Conservation (phyloP, 2,113 vertebrate genomes). For the Myotis brandtii region DNA sequence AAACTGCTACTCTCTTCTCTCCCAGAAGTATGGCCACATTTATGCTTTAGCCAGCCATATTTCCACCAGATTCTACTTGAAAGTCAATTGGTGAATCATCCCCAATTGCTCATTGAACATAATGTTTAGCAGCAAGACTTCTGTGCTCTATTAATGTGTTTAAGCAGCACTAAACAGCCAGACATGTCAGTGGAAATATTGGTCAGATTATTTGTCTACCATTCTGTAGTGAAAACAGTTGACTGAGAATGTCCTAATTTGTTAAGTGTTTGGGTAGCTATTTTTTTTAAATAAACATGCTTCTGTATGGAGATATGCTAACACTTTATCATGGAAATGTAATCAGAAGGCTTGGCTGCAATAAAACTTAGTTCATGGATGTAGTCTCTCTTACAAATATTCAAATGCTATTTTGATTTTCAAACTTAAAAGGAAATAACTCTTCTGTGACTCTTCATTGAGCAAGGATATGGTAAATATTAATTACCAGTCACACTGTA, state of each 20-base stretch:
- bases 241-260: neutral
- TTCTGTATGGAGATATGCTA: neutral
- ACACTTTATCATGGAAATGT: neutral
- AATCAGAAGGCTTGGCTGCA: conserved; percentile 8
- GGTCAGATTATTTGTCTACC: conserved; percentile 29
- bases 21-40: neutral
- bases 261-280: neutral
- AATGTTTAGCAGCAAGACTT: conserved; percentile 12
- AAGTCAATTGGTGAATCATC: conserved; percentile 51
- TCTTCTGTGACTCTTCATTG: neutral
- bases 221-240: neutral
- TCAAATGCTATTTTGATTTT: neutral
- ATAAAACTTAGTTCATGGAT: neutral
- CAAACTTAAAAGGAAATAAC: neutral
- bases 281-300: neutral
- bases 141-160: conserved; percentile 44
- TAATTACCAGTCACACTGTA: neutral
- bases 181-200: neutral
- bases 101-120: neutral
- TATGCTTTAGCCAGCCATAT: neutral
- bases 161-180: conserved; percentile 1
- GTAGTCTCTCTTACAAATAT: neutral
- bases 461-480: neutral
- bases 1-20: neutral
- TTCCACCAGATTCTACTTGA: conserved; percentile 44